Evolutionary conservation across 2,113 vertebrate species (phyloP), one percentile per base, ranked within the genome.

Genomic region (Plectropomus leopardus): DNA sequence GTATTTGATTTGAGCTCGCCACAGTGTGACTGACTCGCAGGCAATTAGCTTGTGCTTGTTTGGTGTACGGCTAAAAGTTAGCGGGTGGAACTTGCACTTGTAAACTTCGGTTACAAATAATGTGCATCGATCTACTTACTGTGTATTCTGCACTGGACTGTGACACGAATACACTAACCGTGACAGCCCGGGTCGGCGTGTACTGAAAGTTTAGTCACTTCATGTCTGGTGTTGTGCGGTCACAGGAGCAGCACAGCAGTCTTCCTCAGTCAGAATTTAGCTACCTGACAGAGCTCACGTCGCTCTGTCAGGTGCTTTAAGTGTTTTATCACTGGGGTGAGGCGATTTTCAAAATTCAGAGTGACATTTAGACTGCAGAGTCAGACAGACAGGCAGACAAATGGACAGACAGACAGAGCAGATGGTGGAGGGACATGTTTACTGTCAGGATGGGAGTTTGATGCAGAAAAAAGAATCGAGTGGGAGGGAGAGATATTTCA

Each of bases 341-440:
- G 51, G 45, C 1, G 5, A 58, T 57, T 86, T 55, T 51, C 7
- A 53, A 5, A 59, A 64, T 26, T 14, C 28, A 30, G 50, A 76
- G 44, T 73, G 57, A 78, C 85, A 71, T 65, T 74, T 59, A 8
- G 58, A 55, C 66, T 24, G 61, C 24, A 23, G 72, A 40, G 48
- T 32, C 59, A 13, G 60, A 34, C 57, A 21, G 53, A 6, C 23
- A 55, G 73, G 14, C 15, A 40, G 36, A 80, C 64, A 70, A 8
- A 51, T n/a, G 50, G 63, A 54, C 60, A 26, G 40, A 67, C 57
- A 19, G 63, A 77, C 59, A 30, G 54, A 82, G 68, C 85, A 89
- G 90, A 86, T 84, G 86, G 83, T 21, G 23, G 48, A 50, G 63
- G 76, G 78, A 58, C 69, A 44, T 74, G 76, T 82, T 80, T 69